Conservation (phyloP, 2,797 vertebrate species). For the Merluccius polli region DNA sequence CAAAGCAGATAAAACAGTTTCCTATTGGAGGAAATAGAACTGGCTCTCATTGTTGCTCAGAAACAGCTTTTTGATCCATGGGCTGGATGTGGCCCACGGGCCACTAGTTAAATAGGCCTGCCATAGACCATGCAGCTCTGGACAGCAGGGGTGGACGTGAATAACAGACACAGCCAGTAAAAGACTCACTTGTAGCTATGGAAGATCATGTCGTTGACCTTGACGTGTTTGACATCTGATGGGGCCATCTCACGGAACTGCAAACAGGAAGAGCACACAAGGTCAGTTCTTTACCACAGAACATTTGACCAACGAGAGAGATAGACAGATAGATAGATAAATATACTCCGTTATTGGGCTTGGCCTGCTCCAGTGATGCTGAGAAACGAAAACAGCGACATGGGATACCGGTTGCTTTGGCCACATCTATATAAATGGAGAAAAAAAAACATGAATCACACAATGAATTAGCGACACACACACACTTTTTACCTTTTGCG, state of each 20-base stretch:
- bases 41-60: no score
- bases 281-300: neutral
- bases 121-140: neutral
- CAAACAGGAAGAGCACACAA: neutral
- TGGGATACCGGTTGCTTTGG: conserved; percentile 69
- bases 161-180: neutral
- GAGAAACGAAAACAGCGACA: conserved; percentile 86
- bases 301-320: neutral
- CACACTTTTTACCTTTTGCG: conserved; percentile 76
- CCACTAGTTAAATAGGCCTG: no score
- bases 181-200: conserved; percentile 81
- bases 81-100: no score
- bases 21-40: no score
- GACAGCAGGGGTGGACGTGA: neutral
- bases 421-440: conserved; percentile 80
- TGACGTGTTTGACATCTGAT: conserved; percentile 69
- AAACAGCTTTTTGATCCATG: no score
- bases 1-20: no score
- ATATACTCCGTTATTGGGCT: conserved; percentile 77
- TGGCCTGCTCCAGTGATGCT: conserved; percentile 78
- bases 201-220: conserved; percentile 80
- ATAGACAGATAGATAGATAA: neutral
- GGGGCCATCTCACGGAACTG: conserved; percentile 86
- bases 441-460: neutral
- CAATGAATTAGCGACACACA: neutral